Evolutionary conservation across 2,888 invertebrate genomes (phyloP).

Genomic region (Odontocerum albicorne): DNA sequence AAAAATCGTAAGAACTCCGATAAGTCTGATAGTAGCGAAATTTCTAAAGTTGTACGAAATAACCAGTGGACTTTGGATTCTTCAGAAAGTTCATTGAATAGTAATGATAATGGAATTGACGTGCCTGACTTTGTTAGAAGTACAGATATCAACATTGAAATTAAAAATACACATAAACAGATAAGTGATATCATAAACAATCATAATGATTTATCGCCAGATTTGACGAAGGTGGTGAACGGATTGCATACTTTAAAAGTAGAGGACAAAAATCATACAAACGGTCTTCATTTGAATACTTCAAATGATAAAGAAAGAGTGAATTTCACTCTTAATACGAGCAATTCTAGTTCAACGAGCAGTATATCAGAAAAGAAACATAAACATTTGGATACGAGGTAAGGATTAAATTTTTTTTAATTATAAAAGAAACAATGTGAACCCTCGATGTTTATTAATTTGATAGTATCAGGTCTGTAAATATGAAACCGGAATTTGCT

Average conservation of each 20-base stretch:
- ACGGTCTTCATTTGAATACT: slow-evolving; percentile 7
- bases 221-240: slow-evolving; percentile 18
- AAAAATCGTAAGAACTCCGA: slow-evolving; percentile 23
- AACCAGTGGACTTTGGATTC: slow-evolving; percentile 20
- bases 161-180: slow-evolving; percentile 1
- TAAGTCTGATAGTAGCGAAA: slow-evolving; percentile 10
- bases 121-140: slow-evolving; percentile 7
- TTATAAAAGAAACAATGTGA: neutral
- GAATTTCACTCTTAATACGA: slow-evolving; percentile 21
- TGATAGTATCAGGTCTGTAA: no score
- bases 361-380: slow-evolving; percentile 33
- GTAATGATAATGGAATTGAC: slow-evolving; percentile 13
- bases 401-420: neutral
- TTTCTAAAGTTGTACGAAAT: neutral
- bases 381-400: slow-evolving; percentile 32
- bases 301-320: slow-evolving; percentile 28
- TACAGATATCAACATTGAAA: slow-evolving; percentile 1
- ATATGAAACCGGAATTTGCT: no score
- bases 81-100: slow-evolving; percentile 14
- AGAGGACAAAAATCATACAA: slow-evolving; percentile 21
- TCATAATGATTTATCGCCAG: slow-evolving; percentile 2
- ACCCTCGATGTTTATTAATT: no score
- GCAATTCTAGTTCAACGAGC: slow-evolving; percentile 35
- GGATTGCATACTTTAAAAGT: slow-evolving; percentile 23
- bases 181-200: neutral